phyloP scores from a whole-genome alignment of 2,888 invertebrate genomes.

The Troides helena region DNA sequence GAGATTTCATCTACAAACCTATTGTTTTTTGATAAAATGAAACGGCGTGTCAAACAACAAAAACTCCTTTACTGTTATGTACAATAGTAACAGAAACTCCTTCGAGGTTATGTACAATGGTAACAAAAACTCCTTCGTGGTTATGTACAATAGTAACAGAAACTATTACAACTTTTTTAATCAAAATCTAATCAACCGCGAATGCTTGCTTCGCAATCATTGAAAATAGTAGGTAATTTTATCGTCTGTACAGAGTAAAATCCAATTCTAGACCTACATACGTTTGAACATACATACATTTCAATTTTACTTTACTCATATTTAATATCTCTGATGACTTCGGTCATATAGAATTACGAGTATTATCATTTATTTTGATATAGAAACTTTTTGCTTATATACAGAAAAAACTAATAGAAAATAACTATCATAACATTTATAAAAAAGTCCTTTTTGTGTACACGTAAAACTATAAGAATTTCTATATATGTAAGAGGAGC shows the following conservation, averaged over 20 bases:
- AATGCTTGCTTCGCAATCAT: conserved; percentile 20
- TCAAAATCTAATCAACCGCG: conserved; percentile 28
- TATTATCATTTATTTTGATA: no score
- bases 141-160: conserved; percentile 9
- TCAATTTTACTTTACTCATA: neutral
- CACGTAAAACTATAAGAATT: no score
- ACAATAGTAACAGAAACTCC: no score
- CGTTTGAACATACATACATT: neutral
- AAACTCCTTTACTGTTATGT: neutral
- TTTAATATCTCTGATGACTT: no score
- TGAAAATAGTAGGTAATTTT: conserved; percentile 20
- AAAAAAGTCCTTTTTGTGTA: no score
- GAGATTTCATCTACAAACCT: neutral
- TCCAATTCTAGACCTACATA: conserved; percentile 10
- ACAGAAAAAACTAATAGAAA: no score
- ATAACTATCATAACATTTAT: no score
- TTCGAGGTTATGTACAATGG: neutral
- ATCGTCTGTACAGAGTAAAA: conserved; percentile 22
- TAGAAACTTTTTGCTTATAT: no score
- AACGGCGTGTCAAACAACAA: neutral
- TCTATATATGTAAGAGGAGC: no score
- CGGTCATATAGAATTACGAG: no score
- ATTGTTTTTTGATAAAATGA: neutral
- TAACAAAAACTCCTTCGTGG: conserved; percentile 15
- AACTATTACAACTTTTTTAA: conserved; percentile 30